Conservation (phyloP, 2,113 vertebrate species). For the Pedetes capensis region DNA sequence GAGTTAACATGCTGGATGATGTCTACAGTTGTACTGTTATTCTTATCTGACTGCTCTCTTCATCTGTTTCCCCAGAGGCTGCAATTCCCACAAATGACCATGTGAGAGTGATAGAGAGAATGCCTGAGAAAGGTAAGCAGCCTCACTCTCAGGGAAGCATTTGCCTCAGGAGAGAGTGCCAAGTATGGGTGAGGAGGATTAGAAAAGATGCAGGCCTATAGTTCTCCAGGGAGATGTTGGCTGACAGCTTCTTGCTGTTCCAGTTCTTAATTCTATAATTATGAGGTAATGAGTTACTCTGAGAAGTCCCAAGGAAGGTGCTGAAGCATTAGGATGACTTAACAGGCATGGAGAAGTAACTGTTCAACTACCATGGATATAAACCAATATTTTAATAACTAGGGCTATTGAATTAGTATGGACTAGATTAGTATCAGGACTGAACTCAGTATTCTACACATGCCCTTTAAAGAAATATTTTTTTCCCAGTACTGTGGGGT, state of each 20-base stretch:
- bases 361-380: not conserved
- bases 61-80: not conserved
- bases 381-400: slow-evolving; percentile 35
- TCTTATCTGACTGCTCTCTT: not conserved
- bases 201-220: not conserved
- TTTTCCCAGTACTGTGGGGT: too few relatives aligned
- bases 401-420: not conserved
- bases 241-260: not conserved
- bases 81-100: not conserved
- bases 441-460: not conserved
- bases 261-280: not conserved
- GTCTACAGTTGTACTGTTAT: not conserved
- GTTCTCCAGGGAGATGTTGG: not conserved
- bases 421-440: not conserved
- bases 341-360: not conserved
- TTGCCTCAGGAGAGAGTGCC: not conserved
- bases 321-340: not conserved
- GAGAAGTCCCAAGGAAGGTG: not conserved
- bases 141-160: not conserved
- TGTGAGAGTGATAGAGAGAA: not conserved
- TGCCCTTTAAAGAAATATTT: not conserved
- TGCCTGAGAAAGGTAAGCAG: not conserved
- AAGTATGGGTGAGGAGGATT: not conserved
- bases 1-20: not conserved
- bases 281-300: not conserved